Percentiles rank a stretch among this genome's conserved stretches.
Conservation (phyloP, 2,888 invertebrate species). For the Spisula subtruncata region DNA sequence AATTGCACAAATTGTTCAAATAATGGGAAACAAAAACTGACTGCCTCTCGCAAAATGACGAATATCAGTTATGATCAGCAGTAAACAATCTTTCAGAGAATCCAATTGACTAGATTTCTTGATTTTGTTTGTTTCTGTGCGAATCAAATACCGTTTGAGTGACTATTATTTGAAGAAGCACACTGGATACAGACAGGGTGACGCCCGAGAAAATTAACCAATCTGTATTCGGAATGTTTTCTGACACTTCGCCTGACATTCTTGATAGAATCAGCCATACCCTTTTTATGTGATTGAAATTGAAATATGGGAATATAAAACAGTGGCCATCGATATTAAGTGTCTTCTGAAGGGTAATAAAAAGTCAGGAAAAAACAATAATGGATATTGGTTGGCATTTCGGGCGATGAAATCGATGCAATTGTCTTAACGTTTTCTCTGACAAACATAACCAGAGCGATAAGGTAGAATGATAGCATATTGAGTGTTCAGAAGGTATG, state of each 20-base stretch:
- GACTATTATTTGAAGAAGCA: conserved; percentile 15
- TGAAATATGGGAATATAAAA: background rate
- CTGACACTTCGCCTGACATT: conserved; percentile 20
- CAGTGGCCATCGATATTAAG: conserved; percentile 23
- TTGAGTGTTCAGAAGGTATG: too few relatives aligned
- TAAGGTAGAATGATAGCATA: too few relatives aligned
- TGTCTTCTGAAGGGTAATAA: conserved; percentile 8
- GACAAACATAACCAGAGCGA: background rate
- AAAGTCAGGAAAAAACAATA: background rate
- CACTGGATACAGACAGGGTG: conserved; percentile 11
- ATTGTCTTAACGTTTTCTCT: background rate
- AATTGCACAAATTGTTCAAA: background rate
- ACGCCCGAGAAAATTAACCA: conserved; percentile 17
- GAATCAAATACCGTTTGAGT: conserved; percentile 21
- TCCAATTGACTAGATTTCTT: conserved; percentile 18
- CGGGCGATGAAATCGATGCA: background rate
- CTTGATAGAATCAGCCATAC: background rate
- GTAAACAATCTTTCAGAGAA: conserved; percentile 7
- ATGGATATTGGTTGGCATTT: background rate
- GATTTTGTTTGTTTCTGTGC: conserved; percentile 14
- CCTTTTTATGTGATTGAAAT: conserved; percentile 28
- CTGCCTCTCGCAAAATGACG: background rate
- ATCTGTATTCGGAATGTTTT: conserved; percentile 26
- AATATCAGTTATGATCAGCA: conserved; percentile 11
- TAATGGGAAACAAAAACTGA: background rate